Evolutionary conservation across 1,140 invertebrate genomes (phyloP).

Genomic region (Drosophila willistoni): DNA sequence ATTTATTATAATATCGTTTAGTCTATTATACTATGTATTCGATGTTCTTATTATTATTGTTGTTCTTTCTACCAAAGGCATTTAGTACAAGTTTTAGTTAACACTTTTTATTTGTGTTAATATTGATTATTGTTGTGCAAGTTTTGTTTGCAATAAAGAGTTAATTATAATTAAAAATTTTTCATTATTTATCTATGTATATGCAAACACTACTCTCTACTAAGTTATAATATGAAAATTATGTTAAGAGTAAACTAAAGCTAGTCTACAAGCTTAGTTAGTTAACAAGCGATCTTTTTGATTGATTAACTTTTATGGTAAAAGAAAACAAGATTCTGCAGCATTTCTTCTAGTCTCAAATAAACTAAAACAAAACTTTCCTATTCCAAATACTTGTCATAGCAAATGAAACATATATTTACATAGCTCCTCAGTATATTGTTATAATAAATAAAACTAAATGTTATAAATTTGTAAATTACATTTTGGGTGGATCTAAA

Average conservation of each 20-base stretch:
- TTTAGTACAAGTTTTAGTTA: constrained; percentile 37
- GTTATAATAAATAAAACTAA: too few species aligned
- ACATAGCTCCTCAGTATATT: too few species aligned
- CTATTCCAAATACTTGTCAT: too few species aligned
- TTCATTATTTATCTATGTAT: background rate
- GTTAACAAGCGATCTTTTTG: background rate
- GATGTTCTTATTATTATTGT: constrained; percentile 1
- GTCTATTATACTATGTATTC: constrained; percentile 8
- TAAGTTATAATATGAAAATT: background rate
- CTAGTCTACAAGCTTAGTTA: background rate
- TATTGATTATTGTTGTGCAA: constrained; percentile 7
- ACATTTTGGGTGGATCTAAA: too few species aligned
- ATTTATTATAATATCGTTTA: constrained; percentile 53
- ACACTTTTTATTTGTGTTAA: constrained; percentile 26
- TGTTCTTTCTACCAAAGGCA: constrained; percentile 27
- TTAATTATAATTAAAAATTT: constrained; percentile 25
- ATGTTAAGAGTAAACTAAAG: background rate
- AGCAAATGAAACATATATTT: too few species aligned
- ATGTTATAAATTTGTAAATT: too few species aligned
- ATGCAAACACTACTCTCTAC: background rate
- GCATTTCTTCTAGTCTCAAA: too few species aligned
- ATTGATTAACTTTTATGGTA: background rate
- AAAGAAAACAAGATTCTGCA: background rate
- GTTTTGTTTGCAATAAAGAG: constrained; percentile 30
- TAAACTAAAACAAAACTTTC: too few species aligned